Conservation (phyloP, 2,797 vertebrate species). For the Microctenopoma lineatum region DNA sequence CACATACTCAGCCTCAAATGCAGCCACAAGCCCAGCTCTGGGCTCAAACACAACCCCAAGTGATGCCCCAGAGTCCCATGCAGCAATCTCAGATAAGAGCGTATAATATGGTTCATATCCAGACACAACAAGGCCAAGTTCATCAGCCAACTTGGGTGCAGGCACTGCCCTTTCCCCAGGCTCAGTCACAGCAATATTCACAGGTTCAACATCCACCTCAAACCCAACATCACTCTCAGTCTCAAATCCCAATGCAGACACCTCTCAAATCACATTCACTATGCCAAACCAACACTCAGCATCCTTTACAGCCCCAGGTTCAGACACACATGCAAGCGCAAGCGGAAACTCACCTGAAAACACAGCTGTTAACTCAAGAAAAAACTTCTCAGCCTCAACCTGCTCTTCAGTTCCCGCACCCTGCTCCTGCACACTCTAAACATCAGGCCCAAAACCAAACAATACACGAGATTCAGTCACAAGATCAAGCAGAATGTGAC, state of each 20-base stretch:
- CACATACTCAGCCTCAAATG: slow-evolving; percentile 50
- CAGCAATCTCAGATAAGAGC: slow-evolving; percentile 46
- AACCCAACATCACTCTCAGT: slow-evolving; percentile 35
- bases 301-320: slow-evolving; percentile 23
- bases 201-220: slow-evolving; percentile 40
- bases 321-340: slow-evolving; percentile 32
- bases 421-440: slow-evolving; percentile 22
- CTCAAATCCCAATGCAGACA: slow-evolving; percentile 39
- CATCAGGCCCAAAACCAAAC: slow-evolving; percentile 29
- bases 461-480: slow-evolving; percentile 12
- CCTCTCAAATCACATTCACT: slow-evolving; percentile 19
- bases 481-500: slow-evolving; percentile 21
- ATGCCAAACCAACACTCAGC: slow-evolving; percentile 24
- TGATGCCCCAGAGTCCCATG: slow-evolving; percentile 47
- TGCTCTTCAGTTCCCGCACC: slow-evolving; percentile 38
- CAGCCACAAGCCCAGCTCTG: slow-evolving; percentile 56
- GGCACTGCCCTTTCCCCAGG: slow-evolving; percentile 28
- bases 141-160: slow-evolving; percentile 62
- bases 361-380: slow-evolving; percentile 18
- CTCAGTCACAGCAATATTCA: slow-evolving; percentile 48
- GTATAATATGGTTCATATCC: slow-evolving; percentile 44
- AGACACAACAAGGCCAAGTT: slow-evolving; percentile 59
- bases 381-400: slow-evolving; percentile 33
- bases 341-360: slow-evolving; percentile 36
- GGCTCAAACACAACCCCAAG: slow-evolving; percentile 60